Evolutionary conservation across 2,888 invertebrate genomes (phyloP).

Genomic region (Agrilus cyanescens): DNA sequence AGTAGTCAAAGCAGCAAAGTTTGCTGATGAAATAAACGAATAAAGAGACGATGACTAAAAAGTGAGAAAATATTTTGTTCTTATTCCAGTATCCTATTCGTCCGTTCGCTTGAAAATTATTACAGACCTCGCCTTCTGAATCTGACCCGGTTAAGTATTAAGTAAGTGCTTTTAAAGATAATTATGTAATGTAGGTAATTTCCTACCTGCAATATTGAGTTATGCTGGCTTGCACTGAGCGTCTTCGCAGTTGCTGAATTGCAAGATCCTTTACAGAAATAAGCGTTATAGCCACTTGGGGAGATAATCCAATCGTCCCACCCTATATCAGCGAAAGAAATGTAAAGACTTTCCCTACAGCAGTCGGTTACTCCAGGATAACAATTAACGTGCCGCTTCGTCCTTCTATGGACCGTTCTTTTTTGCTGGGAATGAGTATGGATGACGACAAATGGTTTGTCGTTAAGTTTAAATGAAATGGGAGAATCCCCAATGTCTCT

Average conservation of each 20-base stretch:
- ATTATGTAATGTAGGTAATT: neutral
- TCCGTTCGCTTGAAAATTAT: too few species aligned
- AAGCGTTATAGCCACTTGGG: conserved; percentile 74
- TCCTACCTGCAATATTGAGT: conserved; percentile 63
- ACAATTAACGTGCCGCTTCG: conserved; percentile 53
- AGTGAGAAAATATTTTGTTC: too few species aligned
- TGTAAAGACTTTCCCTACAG: conserved; percentile 70
- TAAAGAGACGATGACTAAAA: too few species aligned
- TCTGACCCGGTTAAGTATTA: too few species aligned
- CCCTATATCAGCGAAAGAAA: conserved; percentile 73
- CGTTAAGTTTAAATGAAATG: conserved; percentile 56
- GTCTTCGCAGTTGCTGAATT: conserved; percentile 60
- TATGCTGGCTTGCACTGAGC: conserved; percentile 51
- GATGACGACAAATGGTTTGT: conserved; percentile 66
- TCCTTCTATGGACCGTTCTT: conserved; percentile 26
- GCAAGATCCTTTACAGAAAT: conserved; percentile 77
- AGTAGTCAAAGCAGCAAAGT: too few species aligned
- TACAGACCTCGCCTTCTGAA: too few species aligned
- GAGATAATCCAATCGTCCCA: conserved; percentile 84
- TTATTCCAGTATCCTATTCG: too few species aligned
- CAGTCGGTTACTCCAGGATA: conserved; percentile 60
- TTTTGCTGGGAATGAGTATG: conserved; percentile 63
- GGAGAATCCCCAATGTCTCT: conserved; percentile 51
- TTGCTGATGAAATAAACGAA: too few species aligned
- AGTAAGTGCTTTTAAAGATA: too few species aligned